Base-by-base conservation (phyloP, 2,888 invertebrate species). In the Dioctria linearis region DNA sequence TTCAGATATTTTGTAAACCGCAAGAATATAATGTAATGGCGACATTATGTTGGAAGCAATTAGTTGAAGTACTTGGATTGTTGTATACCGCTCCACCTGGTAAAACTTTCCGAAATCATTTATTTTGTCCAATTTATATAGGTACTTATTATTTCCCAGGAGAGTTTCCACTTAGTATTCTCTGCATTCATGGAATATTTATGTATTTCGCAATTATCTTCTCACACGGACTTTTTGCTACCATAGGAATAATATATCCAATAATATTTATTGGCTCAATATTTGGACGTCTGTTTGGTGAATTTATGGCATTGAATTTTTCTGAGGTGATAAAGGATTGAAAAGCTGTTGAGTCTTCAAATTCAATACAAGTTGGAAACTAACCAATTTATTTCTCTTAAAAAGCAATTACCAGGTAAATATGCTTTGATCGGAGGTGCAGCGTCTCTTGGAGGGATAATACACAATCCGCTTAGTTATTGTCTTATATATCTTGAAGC, bases 401-500 rank as follows among this genome's bases (percentile, higher is more conserved):
- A 25, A 25, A 25, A 25, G 25, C 25, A 25, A 25, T 93, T 94
- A 88, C 95, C 97, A 5, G 96, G 97, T 42, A 98, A 98, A 88
- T 98, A 98, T 89, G 98, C 99, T 0, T 89, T 99, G 67, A 93
- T 99, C 71, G 99, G 99, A 54, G 99, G 99, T 0, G 98, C 98
- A 8, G 97, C 97, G 0, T 97, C 97, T 87, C 90, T 98, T 61
- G 98, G 98, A 3, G 98, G 98, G n/a, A 96, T 97, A 54, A 95
- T 99, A 5, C 93, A 99, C 80, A 99, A 99, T 97, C 99, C 99
- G 1, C 96, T 99, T 84, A 98, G 98, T 85, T 91, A 99, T 81
- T 98, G 98, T 0, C 98, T 98, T 81, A 99, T 99, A 88, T 92
- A 99, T 82, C 97, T 99, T 87, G 99, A 99, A 91, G 97, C 98